Base-by-base conservation (phyloP, 2,113 vertebrate genomes). In the Poeciliopsis prolifica region DNA sequence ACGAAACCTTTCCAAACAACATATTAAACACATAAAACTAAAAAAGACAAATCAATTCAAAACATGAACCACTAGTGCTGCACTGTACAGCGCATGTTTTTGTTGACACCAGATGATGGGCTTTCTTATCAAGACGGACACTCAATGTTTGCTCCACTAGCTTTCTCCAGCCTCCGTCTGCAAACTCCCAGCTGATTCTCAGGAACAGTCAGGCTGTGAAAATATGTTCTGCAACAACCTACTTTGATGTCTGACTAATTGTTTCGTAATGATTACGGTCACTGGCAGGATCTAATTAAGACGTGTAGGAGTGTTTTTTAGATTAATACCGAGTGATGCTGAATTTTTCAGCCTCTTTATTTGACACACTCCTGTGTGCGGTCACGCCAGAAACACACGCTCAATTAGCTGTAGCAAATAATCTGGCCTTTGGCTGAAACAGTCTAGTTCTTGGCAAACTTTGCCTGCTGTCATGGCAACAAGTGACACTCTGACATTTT, bases 401-500 rank as follows among this genome's bases (percentile, higher is more conserved):
- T 90, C 87, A 90, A 88, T 90, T 90, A 92, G 83, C 74, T 70
- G 65, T 70, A 76, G 80, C 72, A 80, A 88, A 86, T 85, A 70
- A 78, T 88, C 70, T 91, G 91, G 85, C 92, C 90, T 92, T 94
- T 94, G 86, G 86, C 91, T 70, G 85, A 78, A 75, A 68, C 77
- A 65, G 80, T 85, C 77, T 13, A 73, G 67, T 74, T 72, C 65
- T 80, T 83, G 92, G 91, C 90, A 94, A 92, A 90, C 88, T 91
- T 90, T 84, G 65, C 79, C 65, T 81, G 90, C 90, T 92, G 90
- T 90, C 92, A 93, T 91, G 92, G 91, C 85, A 93, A 94, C 88
- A 61, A 58, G 81, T 88, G 87, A 89, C 88, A 90, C 86, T 62
- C 72, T 91, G 86, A 92, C 91, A 93, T 94, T 93, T 93, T 84